Evolutionary conservation across 2,113 vertebrate genomes (phyloP), one percentile per base, ranked within the genome.

Genomic region (Lepus americanus): DNA sequence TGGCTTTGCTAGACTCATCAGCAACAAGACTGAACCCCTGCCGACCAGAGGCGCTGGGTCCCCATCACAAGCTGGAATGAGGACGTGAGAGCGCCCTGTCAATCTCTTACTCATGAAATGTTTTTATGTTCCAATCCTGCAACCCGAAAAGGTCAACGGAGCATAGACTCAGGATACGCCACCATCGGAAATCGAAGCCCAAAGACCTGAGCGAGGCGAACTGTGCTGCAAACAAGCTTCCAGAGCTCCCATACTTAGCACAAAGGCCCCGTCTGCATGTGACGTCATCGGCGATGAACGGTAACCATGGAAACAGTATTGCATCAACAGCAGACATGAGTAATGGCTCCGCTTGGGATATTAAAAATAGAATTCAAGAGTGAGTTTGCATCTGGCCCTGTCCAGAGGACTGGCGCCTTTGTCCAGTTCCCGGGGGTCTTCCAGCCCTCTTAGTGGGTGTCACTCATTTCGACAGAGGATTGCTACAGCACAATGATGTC

Each of bases 111-210:
- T 69, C 29, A n/a, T 87, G 90, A 53, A 85, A 67, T 36, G 19
- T 72, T 33, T 31, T 64, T 33, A 59, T 89, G 69, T 94, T 87
- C 90, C 19, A 78, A 12, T 23, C 12, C 78, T 14, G 1, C 0
- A 12, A 79, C 9, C 44, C 33, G 82, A n/a, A 49, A 63, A 89
- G 12, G 14, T 49, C 0, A 29, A 44, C 27, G 36, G 77, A 73
- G 33, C 6, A 77, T 29, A 66, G 73, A 23, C 53, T 29, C 17
- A 1, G 64, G 70, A 83, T 79, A 90, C n/a, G 77, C 39, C 73
- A 88, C 80, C 66, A 70, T 44, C 51, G 89, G 74, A 95, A 90
- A 89, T 0, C 9, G n/a, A 92, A 92, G 14, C 49, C 79, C 89
- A 72, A 51, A 92, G 84, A 70, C 12, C 63, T 66, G 27, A 79